Evolutionary conservation across 2,888 invertebrate species (phyloP).

Genomic region (Rhimphoctona megacephalus): DNA sequence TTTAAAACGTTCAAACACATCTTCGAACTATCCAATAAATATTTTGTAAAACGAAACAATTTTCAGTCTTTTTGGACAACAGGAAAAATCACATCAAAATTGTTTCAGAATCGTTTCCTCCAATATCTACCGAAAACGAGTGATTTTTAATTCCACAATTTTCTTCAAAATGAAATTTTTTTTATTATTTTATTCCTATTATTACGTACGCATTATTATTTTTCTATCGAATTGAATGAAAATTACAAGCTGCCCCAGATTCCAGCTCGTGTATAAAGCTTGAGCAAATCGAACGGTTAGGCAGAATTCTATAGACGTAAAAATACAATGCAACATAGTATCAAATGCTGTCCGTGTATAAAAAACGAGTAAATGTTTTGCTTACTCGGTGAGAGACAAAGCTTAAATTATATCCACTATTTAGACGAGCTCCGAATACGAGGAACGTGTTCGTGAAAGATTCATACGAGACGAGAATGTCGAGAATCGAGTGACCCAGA

Average conservation of each 20-base stretch:
- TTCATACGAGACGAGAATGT: slow-evolving; percentile 51
- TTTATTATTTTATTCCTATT: background rate
- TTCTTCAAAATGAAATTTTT: background rate
- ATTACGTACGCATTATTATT: background rate
- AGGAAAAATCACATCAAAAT: background rate
- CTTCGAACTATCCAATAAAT: background rate
- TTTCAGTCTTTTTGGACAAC: background rate
- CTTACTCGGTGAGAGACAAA: slow-evolving; percentile 2
- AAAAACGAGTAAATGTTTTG: slow-evolving; percentile 2
- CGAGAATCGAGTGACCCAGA: slow-evolving; percentile 59
- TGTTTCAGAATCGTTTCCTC: background rate
- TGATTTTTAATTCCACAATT: background rate
- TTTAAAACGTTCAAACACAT: background rate
- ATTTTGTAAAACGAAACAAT: background rate
- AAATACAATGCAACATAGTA: background rate
- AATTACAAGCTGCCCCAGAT: slow-evolving; percentile 7
- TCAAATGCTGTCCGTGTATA: background rate
- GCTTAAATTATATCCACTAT: slow-evolving; percentile 44
- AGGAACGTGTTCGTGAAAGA: slow-evolving; percentile 55
- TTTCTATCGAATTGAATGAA: background rate
- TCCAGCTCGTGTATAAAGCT: background rate
- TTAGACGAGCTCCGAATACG: slow-evolving; percentile 6
- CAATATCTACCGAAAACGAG: background rate
- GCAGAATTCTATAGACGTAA: slow-evolving; percentile 2
- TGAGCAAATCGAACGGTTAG: background rate